Evolutionary conservation across 1,140 invertebrate genomes (phyloP).

Genomic region (Drosophila dunni): DNA sequence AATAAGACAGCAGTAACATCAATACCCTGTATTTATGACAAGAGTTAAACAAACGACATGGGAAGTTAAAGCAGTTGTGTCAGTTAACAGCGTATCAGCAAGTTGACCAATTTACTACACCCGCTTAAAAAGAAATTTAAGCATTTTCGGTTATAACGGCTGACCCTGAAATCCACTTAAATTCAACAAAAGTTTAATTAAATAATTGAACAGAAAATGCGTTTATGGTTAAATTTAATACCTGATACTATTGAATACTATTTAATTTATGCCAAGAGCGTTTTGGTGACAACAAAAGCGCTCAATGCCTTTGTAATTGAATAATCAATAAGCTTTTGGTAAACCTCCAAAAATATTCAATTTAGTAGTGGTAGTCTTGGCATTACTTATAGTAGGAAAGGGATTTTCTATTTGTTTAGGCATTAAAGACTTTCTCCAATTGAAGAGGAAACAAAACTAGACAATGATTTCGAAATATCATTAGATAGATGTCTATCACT

Average conservation of each 20-base stretch:
- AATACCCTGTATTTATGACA: slow-evolving; percentile 13
- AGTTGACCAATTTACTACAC: background rate
- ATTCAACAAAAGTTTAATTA: slow-evolving; percentile 2
- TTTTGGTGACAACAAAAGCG: slow-evolving; percentile 1
- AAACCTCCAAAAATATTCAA: slow-evolving; percentile 2
- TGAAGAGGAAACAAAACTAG: slow-evolving; percentile 3
- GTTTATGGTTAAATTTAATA: background rate
- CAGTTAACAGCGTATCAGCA: background rate
- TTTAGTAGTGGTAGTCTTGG: too few relatives aligned
- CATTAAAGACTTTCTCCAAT: slow-evolving; percentile 15
- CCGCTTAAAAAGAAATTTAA: background rate
- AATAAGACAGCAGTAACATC: slow-evolving; percentile 14
- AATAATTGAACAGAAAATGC: background rate
- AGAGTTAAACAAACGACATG: background rate
- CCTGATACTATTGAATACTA: background rate
- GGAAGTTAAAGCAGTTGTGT: too few relatives aligned
- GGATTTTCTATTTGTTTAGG: slow-evolving; percentile 7
- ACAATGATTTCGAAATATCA: slow-evolving; percentile 18
- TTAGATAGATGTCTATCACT: slow-evolving; percentile 14
- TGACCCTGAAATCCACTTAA: slow-evolving; percentile 9
- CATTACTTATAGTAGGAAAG: background rate
- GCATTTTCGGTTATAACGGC: background rate
- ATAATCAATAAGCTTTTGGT: slow-evolving; percentile 14
- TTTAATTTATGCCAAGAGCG: slow-evolving; percentile 8
- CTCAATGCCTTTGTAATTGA: slow-evolving; percentile 7